These are phyloP conservation scores for Chelonoidis abingdonii DNA, from an alignment of 2,113 vertebrate genomes.

Conservation along the genomic window DNA sequence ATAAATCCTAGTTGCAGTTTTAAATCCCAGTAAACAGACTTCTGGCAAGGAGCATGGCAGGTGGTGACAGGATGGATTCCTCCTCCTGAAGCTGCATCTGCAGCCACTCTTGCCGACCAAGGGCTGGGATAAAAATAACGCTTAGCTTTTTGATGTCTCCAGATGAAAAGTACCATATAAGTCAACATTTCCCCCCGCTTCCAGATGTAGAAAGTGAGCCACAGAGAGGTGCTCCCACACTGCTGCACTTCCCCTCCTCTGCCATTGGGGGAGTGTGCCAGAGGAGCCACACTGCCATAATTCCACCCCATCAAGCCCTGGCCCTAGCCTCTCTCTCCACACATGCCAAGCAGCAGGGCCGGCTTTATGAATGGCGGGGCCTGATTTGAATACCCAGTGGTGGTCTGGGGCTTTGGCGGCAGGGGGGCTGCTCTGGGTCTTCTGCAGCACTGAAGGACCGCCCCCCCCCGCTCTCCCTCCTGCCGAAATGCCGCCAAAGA, in stretches of 20 bases:
- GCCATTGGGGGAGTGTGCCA: background rate
- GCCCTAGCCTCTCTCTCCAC: background rate
- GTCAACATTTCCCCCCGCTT: background rate
- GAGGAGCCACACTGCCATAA: background rate
- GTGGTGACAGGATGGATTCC: constrained; percentile 26
- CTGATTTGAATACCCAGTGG: too few relatives aligned
- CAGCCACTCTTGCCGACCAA: background rate
- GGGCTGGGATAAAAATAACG: constrained; percentile 47
- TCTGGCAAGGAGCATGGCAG: constrained; percentile 25
- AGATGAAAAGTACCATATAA: too few relatives aligned
- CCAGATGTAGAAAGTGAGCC: constrained; percentile 37
- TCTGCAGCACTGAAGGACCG: too few relatives aligned
- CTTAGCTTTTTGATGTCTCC: background rate
- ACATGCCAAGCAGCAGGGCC: background rate
- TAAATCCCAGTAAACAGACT: constrained; percentile 15
- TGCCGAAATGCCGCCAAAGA: too few relatives aligned
- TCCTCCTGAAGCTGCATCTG: constrained; percentile 48
- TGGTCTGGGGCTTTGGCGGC: too few relatives aligned
- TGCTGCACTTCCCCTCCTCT: background rate
- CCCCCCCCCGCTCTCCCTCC: too few relatives aligned
- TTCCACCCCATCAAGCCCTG: background rate
- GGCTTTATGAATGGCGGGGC: too few relatives aligned
- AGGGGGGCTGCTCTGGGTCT: too few relatives aligned
- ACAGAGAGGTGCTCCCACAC: background rate
- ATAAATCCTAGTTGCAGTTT: constrained; percentile 16